These are phyloP conservation scores for Bungarus multicinctus DNA, from an alignment of 2,113 vertebrate species.

Conservation along the genomic window DNA sequence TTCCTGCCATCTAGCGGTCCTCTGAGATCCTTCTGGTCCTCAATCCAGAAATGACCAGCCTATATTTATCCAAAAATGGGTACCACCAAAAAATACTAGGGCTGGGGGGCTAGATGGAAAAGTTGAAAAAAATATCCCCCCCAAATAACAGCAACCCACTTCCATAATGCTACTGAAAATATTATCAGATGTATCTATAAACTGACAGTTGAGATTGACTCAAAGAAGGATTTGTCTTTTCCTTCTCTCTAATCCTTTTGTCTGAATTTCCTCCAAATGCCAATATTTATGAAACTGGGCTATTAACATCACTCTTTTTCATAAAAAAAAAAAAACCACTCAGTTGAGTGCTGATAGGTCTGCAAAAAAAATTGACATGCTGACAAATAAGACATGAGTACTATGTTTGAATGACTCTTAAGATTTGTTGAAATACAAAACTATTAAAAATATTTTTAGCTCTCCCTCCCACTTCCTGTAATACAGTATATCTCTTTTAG, in stretches of 20 bases:
- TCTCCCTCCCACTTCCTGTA: background rate
- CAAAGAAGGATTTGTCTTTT: background rate
- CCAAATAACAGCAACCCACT: background rate
- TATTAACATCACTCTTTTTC: background rate
- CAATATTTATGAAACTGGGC: background rate
- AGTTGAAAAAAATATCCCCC: background rate
- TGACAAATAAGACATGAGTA: background rate
- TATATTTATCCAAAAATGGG: background rate
- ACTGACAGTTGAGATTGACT: background rate
- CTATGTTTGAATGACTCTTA: background rate
- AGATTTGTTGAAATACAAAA: background rate
- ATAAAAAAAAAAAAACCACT: background rate
- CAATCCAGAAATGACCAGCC: background rate
- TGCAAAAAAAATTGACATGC: background rate
- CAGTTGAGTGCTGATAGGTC: background rate
- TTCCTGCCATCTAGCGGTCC: background rate
- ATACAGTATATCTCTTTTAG: background rate
- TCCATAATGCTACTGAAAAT: background rate
- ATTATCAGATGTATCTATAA: background rate
- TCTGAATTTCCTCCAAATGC: background rate
- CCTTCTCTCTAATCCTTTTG: background rate
- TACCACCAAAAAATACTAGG: background rate
- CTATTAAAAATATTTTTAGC: background rate
- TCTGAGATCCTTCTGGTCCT: background rate
- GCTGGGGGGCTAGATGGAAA: background rate